Conservation (phyloP, 2,113 vertebrate species). For the Corvus moneduloides region DNA sequence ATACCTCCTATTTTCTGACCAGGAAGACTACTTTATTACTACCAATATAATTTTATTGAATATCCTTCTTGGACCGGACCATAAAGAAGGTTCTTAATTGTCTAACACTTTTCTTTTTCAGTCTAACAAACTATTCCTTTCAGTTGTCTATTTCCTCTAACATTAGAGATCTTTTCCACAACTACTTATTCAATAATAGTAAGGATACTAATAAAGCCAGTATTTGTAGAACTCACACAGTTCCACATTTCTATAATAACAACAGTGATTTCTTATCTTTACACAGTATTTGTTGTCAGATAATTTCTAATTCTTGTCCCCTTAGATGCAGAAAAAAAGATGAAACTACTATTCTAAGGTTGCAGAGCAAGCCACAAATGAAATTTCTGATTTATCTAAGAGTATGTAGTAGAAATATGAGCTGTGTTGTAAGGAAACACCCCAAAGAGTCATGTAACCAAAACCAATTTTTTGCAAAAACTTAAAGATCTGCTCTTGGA, state of each 20-base stretch:
- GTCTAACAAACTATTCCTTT: background rate
- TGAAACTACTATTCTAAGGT: background rate
- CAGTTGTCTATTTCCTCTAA: background rate
- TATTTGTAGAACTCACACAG: background rate
- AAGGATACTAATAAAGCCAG: background rate
- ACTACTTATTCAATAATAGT: background rate
- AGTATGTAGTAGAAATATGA: background rate
- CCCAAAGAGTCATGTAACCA: background rate
- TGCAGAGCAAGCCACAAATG: background rate
- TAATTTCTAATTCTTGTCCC: background rate
- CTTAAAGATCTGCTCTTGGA: background rate
- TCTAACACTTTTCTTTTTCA: background rate
- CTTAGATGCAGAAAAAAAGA: background rate
- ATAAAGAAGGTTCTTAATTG: background rate
- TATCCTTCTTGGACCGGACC: background rate
- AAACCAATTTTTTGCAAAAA: background rate
- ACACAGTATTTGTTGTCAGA: background rate
- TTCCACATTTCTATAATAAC: background rate
- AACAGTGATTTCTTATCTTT: background rate
- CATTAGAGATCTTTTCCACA: background rate
- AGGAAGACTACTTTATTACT: background rate
- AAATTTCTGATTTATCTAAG: background rate
- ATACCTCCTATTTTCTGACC: conserved; percentile 17
- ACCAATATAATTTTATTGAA: background rate
- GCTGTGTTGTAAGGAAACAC: background rate